A percentile compares a stretch with the other conserved stretches of the same genome.
Conservation (phyloP, 2,888 invertebrate genomes). For the Drosophila lutescens region DNA sequence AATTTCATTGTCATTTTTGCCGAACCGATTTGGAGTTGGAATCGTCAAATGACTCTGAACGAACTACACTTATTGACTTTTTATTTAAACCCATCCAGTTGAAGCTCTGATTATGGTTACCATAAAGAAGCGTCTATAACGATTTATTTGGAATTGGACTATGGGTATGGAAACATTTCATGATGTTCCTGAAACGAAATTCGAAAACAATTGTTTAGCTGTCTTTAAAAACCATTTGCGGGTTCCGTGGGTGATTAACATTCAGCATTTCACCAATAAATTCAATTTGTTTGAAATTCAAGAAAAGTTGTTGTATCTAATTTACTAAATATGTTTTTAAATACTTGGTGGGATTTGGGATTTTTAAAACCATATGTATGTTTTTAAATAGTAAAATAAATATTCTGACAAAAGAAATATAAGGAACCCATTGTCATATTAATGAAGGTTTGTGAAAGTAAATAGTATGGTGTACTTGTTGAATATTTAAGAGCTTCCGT, state of each 20-base stretch:
- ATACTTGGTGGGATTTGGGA: too few species aligned
- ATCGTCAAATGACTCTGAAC: constrained; percentile 14
- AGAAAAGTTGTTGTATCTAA: too few species aligned
- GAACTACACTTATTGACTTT: constrained; percentile 24
- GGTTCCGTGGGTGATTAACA: constrained; percentile 8
- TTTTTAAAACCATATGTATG: too few species aligned
- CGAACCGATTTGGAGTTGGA: constrained; percentile 12
- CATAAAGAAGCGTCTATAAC: constrained; percentile 28
- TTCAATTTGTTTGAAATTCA: too few species aligned
- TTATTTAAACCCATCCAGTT: constrained; percentile 12
- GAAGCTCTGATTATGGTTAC: constrained; percentile 33
- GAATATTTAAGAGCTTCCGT: background rate
- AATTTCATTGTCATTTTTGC: constrained; percentile 11
- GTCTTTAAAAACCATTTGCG: constrained; percentile 6
- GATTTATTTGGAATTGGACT: constrained; percentile 20
- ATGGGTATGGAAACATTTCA: constrained; percentile 32
- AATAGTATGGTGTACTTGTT: too few species aligned
- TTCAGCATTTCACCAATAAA: background rate
- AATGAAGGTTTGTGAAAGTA: too few species aligned
- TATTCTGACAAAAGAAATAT: too few species aligned
- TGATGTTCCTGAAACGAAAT: constrained; percentile 37
- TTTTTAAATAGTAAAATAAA: too few species aligned
- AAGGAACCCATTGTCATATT: too few species aligned
- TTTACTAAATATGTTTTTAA: too few species aligned
- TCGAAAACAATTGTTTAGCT: constrained; percentile 30